Evolutionary conservation across 1,140 invertebrate genomes (phyloP).

Genomic region (Cepaea nemoralis): DNA sequence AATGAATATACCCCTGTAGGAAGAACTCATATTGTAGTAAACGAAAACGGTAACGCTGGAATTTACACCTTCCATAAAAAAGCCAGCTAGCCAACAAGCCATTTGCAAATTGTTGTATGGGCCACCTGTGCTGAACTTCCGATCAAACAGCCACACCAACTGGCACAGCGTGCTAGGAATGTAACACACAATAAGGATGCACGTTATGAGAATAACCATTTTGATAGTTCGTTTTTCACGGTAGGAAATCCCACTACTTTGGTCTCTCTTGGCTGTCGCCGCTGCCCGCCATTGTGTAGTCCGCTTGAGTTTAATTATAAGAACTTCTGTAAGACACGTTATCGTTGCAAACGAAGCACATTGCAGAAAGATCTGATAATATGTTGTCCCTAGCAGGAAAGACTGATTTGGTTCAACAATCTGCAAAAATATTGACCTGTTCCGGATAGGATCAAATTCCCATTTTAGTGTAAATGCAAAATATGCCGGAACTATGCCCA

Average conservation of each 20-base stretch:
- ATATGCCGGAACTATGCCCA: neutral
- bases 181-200: slow-evolving; percentile 15
- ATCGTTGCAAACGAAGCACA: neutral
- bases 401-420: neutral
- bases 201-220: slow-evolving; percentile 18
- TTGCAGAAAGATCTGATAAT: slow-evolving; percentile 1
- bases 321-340: neutral
- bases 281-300: slow-evolving; percentile 20
- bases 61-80: neutral
- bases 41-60: slow-evolving; percentile 1
- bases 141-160: neutral
- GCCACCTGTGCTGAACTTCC: neutral
- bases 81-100: neutral
- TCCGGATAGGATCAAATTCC: neutral
- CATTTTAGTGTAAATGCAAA: neutral
- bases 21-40: slow-evolving; percentile 18
- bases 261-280: neutral
- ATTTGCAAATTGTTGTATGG: neutral
- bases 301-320: neutral
- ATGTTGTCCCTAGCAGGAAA: neutral
- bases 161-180: neutral
- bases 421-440: neutral
- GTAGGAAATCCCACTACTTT: neutral
- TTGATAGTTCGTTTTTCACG: neutral
- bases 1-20: slow-evolving; percentile 3